Conservation (phyloP, 2,888 invertebrate genomes). For the Sphaeridia pumilis region DNA sequence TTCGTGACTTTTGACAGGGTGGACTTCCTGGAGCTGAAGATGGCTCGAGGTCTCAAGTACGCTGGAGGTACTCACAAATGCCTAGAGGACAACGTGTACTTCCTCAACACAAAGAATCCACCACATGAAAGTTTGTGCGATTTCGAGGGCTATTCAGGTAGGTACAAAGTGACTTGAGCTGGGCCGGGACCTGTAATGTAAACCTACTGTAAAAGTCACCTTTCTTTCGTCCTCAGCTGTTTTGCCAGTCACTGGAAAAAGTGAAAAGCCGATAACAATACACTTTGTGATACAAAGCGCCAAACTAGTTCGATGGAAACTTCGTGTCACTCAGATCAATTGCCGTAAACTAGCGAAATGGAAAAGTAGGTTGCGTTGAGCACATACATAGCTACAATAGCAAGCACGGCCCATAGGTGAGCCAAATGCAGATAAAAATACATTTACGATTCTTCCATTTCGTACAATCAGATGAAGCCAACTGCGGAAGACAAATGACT, state of each 20-base stretch:
- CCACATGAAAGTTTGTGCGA: constrained; percentile 30
- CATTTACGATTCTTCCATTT: background rate
- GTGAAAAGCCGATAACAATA: constrained; percentile 23
- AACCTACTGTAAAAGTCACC: background rate
- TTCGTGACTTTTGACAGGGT: constrained; percentile 32
- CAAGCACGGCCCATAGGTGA: background rate
- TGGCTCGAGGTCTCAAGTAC: constrained; percentile 36
- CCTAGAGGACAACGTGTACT: constrained; percentile 24
- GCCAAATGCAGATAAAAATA: background rate
- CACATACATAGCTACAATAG: background rate
- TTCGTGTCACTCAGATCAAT: constrained; percentile 38
- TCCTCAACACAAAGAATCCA: constrained; percentile 25
- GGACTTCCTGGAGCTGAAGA: constrained; percentile 37
- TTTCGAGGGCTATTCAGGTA: constrained; percentile 31
- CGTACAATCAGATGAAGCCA: too few species aligned
- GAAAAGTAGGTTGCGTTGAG: constrained; percentile 23
- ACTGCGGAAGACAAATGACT: constrained; percentile 32
- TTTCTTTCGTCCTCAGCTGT: constrained; percentile 16
- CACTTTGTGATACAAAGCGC: constrained; percentile 26
- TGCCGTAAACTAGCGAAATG: constrained; percentile 33
- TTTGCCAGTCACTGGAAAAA: constrained; percentile 20
- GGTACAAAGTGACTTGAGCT: background rate
- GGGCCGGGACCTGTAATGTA: background rate
- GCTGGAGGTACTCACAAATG: constrained; percentile 25
- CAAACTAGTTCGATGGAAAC: constrained; percentile 36